Percentiles rank a stretch among this genome's conserved stretches.
Conservation (phyloP, 2,888 invertebrate species). For the Aporophyla lueneburgensis region DNA sequence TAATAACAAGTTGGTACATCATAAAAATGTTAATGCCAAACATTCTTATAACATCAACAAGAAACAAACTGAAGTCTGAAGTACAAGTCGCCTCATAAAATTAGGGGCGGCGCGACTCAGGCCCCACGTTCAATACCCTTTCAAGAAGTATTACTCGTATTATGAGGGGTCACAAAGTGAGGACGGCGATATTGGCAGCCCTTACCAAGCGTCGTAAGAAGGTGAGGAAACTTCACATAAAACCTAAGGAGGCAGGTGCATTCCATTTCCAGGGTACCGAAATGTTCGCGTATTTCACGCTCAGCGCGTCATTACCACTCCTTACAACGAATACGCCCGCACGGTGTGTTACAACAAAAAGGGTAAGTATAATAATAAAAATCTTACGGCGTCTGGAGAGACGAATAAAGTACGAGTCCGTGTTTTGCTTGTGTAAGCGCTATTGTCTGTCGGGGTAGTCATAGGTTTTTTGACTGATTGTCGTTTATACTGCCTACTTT, state of each 20-base stretch:
- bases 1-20: slow-evolving; percentile 73
- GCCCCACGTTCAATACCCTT: slow-evolving; percentile 86
- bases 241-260: slow-evolving; percentile 90
- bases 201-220: slow-evolving; percentile 86
- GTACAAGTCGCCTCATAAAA: slow-evolving; percentile 82
- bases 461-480: slow-evolving; percentile 61
- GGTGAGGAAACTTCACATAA: slow-evolving; percentile 90
- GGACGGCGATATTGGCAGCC: slow-evolving; percentile 89
- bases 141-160: slow-evolving; percentile 89
- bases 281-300: slow-evolving; percentile 89
- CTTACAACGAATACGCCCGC: slow-evolving; percentile 79
- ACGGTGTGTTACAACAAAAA: slow-evolving; percentile 82
- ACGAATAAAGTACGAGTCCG: slow-evolving; percentile 77
- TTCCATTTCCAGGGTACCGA: slow-evolving; percentile 88
- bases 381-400: slow-evolving; percentile 81
- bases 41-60: slow-evolving; percentile 78
- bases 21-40: slow-evolving; percentile 79
- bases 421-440: slow-evolving; percentile 74
- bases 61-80: slow-evolving; percentile 77
- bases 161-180: slow-evolving; percentile 90
- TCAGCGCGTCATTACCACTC: slow-evolving; percentile 86
- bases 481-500: slow-evolving; percentile 55
- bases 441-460: slow-evolving; percentile 68
- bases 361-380: slow-evolving; percentile 88
- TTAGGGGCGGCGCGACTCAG: slow-evolving; percentile 79